phyloP scores from a whole-genome alignment of 2,888 invertebrate species.

The Cinara cedri region DNA sequence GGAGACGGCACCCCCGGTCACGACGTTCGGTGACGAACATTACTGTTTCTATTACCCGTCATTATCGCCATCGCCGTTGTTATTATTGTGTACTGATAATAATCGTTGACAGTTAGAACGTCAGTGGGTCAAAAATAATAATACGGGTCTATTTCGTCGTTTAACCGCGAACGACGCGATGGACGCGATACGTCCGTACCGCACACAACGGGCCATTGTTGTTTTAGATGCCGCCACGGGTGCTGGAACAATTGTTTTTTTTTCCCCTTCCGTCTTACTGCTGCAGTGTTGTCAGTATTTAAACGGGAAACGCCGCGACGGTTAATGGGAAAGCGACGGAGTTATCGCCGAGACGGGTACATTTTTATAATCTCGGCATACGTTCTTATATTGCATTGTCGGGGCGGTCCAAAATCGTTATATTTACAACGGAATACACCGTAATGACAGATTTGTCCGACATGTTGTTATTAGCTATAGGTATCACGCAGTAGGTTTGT shows the following conservation, averaged over 20 bases:
- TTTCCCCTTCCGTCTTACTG: not conserved
- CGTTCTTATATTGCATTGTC: too few relatives aligned
- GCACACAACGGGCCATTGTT: too few relatives aligned
- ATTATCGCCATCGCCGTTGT: not conserved
- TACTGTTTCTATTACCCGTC: not conserved
- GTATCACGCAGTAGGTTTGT: too few relatives aligned
- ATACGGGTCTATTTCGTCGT: slow-evolving; percentile 19
- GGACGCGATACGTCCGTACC: too few relatives aligned
- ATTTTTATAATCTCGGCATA: too few relatives aligned
- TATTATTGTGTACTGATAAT: not conserved
- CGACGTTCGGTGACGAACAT: not conserved
- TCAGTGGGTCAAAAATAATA: slow-evolving; percentile 43
- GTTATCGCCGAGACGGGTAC: too few relatives aligned
- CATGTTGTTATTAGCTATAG: too few relatives aligned
- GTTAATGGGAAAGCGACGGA: too few relatives aligned
- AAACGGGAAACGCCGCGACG: too few relatives aligned
- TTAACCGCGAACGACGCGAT: not conserved
- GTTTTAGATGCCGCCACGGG: not conserved
- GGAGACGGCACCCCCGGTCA: slow-evolving; percentile 1
- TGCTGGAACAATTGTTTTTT: not conserved
- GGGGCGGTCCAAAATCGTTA: not conserved
- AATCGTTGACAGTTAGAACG: slow-evolving; percentile 2
- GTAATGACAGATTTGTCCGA: too few relatives aligned
- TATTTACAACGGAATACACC: too few relatives aligned
- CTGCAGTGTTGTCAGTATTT: too few relatives aligned